These are phyloP conservation scores for Palythoa caribaeorum DNA, from an alignment of 92 coral and sea anemone species.

Conservation along the genomic window DNA sequence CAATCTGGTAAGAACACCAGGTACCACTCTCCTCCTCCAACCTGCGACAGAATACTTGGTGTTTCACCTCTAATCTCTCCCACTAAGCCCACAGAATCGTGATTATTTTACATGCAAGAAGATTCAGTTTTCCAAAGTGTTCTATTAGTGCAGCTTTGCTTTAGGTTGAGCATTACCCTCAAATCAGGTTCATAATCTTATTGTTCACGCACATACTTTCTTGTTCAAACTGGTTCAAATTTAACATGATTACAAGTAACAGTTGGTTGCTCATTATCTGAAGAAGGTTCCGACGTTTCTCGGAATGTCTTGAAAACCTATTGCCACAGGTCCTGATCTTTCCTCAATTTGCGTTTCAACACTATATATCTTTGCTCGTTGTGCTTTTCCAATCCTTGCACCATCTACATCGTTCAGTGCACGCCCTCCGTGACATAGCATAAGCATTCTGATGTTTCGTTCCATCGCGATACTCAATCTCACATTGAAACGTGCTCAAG, in stretches of 20 bases:
- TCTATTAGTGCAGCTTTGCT: too few species aligned
- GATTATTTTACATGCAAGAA: too few species aligned
- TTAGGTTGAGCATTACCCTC: too few species aligned
- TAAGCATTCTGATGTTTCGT: not conserved
- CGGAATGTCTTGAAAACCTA: too few species aligned
- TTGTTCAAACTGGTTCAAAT: slow-evolving; percentile 58
- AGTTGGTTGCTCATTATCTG: not conserved
- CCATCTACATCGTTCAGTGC: not conserved
- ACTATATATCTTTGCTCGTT: not conserved
- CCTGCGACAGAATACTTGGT: too few species aligned
- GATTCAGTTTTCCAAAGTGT: too few species aligned
- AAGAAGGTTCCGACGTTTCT: not conserved
- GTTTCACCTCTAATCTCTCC: too few species aligned
- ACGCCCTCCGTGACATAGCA: slow-evolving; percentile 13
- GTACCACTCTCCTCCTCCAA: too few species aligned
- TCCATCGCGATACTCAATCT: not conserved
- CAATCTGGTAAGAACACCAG: too few species aligned
- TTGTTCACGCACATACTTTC: slow-evolving; percentile 28
- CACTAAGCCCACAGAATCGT: too few species aligned
- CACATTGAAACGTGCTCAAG: too few species aligned
- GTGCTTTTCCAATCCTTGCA: not conserved
- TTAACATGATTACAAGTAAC: too few species aligned
- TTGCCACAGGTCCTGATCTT: not conserved
- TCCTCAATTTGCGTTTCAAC: slow-evolving; percentile 51
- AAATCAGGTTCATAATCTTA: slow-evolving; percentile 50